These are phyloP conservation scores for Lithobates pipiens DNA, from an alignment of 2,797 vertebrate species.

Conservation along the genomic window DNA sequence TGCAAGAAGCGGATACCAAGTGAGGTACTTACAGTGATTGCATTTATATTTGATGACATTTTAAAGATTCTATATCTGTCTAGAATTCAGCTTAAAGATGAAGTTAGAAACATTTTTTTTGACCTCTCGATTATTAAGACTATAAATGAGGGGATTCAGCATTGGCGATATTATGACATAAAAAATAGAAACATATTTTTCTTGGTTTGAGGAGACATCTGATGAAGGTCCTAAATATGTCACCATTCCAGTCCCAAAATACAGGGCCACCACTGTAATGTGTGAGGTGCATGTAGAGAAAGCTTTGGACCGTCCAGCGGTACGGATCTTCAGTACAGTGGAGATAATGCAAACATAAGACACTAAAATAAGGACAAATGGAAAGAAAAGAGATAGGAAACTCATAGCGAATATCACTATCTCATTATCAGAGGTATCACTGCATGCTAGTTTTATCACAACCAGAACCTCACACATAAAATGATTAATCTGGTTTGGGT, in stretches of 20 bases:
- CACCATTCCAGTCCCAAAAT: slow-evolving; percentile 18
- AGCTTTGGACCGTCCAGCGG: not conserved
- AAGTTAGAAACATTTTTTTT: not conserved
- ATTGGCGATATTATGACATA: slow-evolving; percentile 17
- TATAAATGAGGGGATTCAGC: slow-evolving; percentile 30
- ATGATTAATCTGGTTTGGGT: slow-evolving; percentile 18
- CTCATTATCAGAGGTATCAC: slow-evolving; percentile 64
- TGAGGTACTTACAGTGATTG: too few relatives aligned
- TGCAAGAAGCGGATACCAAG: too few relatives aligned
- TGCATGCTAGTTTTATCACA: slow-evolving; percentile 64
- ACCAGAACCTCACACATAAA: slow-evolving; percentile 34
- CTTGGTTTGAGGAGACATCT: not conserved
- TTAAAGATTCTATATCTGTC: too few relatives aligned
- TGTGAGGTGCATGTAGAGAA: slow-evolving; percentile 35
- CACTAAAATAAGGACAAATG: slow-evolving; percentile 5
- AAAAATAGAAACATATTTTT: slow-evolving; percentile 34
- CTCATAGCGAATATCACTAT: not conserved
- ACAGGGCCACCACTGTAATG: slow-evolving; percentile 6
- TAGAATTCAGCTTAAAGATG: not conserved
- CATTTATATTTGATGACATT: too few relatives aligned
- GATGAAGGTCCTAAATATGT: slow-evolving; percentile 9
- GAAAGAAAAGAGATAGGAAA: slow-evolving; percentile 3
- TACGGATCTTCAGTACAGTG: not conserved
- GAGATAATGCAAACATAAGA: slow-evolving; percentile 27
- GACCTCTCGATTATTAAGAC: slow-evolving; percentile 28